Conservation (phyloP, 1,140 invertebrate genomes). For the Arctopsyche grandis region DNA sequence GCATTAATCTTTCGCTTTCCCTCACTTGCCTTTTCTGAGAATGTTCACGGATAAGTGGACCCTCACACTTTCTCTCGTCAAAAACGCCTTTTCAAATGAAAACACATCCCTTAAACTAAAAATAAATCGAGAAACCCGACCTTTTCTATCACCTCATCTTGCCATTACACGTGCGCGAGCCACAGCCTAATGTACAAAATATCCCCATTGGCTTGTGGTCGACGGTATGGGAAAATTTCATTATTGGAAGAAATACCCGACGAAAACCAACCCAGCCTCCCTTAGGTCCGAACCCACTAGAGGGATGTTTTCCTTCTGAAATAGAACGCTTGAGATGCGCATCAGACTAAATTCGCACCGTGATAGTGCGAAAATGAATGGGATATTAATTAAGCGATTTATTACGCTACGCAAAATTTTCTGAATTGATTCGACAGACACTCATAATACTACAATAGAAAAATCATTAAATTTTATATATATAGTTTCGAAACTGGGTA, state of each 20-base stretch:
- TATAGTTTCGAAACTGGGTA: too few species aligned
- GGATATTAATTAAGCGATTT: too few species aligned
- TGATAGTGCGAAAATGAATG: too few species aligned
- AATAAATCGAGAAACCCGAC: slow-evolving; percentile 4
- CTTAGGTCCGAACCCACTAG: too few species aligned
- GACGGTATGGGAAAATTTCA: slow-evolving; percentile 4
- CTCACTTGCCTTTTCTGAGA: neutral
- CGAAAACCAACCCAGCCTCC: neutral
- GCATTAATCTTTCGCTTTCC: neutral
- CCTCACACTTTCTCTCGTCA: neutral
- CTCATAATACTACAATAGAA: too few species aligned
- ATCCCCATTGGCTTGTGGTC: neutral
- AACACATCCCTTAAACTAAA: slow-evolving; percentile 14
- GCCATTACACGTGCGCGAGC: neutral
- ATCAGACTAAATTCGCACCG: too few species aligned
- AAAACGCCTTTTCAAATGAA: slow-evolving; percentile 12
- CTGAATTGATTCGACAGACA: too few species aligned
- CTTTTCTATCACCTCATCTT: neutral
- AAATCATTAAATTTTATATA: too few species aligned
- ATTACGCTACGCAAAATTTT: too few species aligned
- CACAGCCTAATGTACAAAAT: neutral
- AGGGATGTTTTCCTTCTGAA: too few species aligned
- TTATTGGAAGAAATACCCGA: neutral
- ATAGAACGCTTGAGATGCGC: too few species aligned
- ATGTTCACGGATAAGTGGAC: neutral